Evolutionary conservation across 2,113 vertebrate genomes (phyloP).

Genomic region (Thermophis baileyi): DNA sequence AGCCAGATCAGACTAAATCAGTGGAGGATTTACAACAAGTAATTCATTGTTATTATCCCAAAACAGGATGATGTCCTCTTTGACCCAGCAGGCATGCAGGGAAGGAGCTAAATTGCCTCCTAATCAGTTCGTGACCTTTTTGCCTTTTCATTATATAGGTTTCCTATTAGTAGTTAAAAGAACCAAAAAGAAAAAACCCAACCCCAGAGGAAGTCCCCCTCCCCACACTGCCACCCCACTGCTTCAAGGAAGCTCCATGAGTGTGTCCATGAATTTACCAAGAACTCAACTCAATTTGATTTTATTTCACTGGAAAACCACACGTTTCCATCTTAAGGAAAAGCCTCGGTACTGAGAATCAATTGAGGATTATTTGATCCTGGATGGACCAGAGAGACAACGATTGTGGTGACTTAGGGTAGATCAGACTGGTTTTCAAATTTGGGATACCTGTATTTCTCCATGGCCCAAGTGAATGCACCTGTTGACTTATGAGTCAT

Average conservation of each 20-base stretch:
- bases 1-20: conserved; percentile 54
- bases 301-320: neutral
- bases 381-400: neutral
- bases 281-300: neutral
- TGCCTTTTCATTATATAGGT: conserved; percentile 60
- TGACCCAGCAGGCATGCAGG: conserved; percentile 60
- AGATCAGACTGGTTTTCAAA: too few species aligned
- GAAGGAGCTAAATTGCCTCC: conserved; percentile 65
- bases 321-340: neutral
- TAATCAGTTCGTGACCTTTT: conserved; percentile 69
- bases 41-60: conserved; percentile 62
- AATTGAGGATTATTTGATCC: neutral
- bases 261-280: neutral
- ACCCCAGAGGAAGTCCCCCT: accelerated
- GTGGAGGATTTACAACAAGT: conserved; percentile 58
- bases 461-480: neutral
- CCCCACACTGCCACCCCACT: neutral
- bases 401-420: neutral
- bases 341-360: neutral
- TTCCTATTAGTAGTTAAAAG: conserved; percentile 44
- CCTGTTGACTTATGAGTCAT: too few species aligned
- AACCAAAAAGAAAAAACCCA: neutral
- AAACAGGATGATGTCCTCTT: conserved; percentile 53
- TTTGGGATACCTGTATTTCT: neutral
- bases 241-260: neutral